Evolutionary conservation across 2,888 invertebrate genomes (phyloP).

Genomic region (Automeris io): DNA sequence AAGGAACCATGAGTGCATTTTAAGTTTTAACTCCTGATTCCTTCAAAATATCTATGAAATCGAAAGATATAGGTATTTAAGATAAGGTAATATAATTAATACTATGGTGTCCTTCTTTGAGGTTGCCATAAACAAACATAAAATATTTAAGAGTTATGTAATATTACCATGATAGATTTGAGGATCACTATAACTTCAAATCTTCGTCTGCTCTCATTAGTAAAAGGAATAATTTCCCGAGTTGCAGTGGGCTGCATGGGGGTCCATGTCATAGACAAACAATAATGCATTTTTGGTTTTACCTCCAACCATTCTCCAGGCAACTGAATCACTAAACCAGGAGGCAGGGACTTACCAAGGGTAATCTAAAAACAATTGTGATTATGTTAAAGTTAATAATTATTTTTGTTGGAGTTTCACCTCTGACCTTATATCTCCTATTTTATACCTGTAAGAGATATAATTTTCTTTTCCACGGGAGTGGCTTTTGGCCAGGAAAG

Average conservation of each 20-base stretch:
- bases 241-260: conserved; percentile 77
- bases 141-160: not conserved
- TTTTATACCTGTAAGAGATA: too few species aligned
- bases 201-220: conserved; percentile 79
- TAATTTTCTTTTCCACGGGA: too few species aligned
- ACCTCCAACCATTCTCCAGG: conserved; percentile 75
- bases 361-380: conserved; percentile 42
- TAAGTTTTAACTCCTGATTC: too few species aligned
- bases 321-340: conserved; percentile 75
- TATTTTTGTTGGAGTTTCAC: too few species aligned
- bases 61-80: too few species aligned
- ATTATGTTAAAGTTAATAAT: not conserved
- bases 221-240: conserved; percentile 79
- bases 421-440: too few species aligned
- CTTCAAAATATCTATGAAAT: too few species aligned
- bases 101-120: too few species aligned
- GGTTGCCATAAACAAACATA: too few species aligned
- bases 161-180: conserved; percentile 71
- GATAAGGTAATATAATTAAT: too few species aligned
- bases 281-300: conserved; percentile 69
- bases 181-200: conserved; percentile 81
- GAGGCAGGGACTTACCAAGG: conserved; percentile 58
- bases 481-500: too few species aligned
- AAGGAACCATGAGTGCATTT: too few species aligned
- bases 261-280: conserved; percentile 80